Evolutionary conservation across 2,113 vertebrate genomes (phyloP), one percentile per base, ranked within the genome.

Genomic region (Notothenia rossii): DNA sequence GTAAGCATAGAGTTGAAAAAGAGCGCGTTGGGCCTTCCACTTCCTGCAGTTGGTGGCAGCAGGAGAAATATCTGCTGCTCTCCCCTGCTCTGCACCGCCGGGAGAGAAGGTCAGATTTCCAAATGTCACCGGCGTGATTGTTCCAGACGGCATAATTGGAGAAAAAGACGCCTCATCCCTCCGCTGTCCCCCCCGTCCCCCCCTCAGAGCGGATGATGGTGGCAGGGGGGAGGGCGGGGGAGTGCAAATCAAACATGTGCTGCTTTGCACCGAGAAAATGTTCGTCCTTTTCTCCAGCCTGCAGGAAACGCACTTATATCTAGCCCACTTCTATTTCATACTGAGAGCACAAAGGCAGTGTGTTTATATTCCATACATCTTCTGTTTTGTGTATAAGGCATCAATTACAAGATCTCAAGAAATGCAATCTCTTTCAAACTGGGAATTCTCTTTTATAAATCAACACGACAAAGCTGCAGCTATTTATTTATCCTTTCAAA

Each of bases 121-220:
- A 95, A 95, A 95, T 95, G 95, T 94, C 95, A 95, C 90, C 66
- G 92, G 76, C 91, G 85, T 94, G 93, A 94, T 94, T 93, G 92
- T 94, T 92, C 92, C 93, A 94, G 93, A 94, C 92, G 88, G 93
- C 88, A 93, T 94, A 94, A 95, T 94, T 95, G 91, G 88, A 95
- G 90, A 90, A 86, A 29, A 93, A 90, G 88, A 88, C 80, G 75
- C 68, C 72, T 75, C 85, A 17, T 62, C 75, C 68, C 51, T 36
- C 51, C 58, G 49, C 75, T 79, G 50, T 53, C 40, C 17, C 33
- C 12, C 59, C 40, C 14, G 3, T 10, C 50, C 43, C 33, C 43
- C 36, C 61, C 79, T 70, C 55, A 54, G 64, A 88, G 85, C 72
- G 69, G 65, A 69, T 74, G 84, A 84, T 61, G 82, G 78, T 15